phyloP scores from a whole-genome alignment of 2,113 vertebrate genomes.

The Bucco capensis region DNA sequence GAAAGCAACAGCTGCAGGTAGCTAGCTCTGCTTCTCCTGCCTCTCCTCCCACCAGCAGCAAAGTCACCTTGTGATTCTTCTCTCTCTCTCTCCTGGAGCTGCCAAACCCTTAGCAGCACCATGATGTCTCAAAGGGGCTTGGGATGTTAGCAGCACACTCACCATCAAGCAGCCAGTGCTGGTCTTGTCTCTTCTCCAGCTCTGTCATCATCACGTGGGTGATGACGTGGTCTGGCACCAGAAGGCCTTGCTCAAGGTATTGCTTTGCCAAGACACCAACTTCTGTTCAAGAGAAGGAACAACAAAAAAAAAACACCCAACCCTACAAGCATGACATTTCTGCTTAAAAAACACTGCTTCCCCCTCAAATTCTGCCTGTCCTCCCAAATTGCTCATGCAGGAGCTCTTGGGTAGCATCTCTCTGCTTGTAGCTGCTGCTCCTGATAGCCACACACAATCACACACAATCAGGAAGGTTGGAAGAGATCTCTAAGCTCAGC shows the following conservation, averaged over 20 bases:
- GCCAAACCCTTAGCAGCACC: neutral
- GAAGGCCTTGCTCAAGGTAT: slow-evolving; percentile 82
- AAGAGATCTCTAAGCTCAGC: no score
- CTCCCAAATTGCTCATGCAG: neutral
- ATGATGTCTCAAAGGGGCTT: neutral
- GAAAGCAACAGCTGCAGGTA: neutral
- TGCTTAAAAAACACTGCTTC: neutral
- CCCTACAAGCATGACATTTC: neutral
- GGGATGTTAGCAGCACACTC: neutral
- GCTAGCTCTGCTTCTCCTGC: neutral
- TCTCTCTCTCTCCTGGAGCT: neutral
- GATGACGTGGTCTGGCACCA: slow-evolving; percentile 93
- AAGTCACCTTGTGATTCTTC: neutral
- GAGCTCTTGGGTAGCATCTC: neutral
- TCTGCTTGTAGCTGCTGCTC: neutral
- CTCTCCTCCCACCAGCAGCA: neutral
- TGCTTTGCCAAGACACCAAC: slow-evolving; percentile 82
- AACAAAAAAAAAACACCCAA: neutral
- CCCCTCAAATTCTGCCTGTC: neutral
- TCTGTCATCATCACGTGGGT: slow-evolving; percentile 83
- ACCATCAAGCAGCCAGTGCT: slow-evolving; percentile 93
- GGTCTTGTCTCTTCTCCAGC: slow-evolving; percentile 78
- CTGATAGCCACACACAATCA: accelerated
- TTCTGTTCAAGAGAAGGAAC: slow-evolving; percentile 67
- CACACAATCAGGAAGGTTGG: no score